Evolutionary conservation across 2,888 invertebrate genomes (phyloP).

Genomic region (Drosophila mayaguana): DNA sequence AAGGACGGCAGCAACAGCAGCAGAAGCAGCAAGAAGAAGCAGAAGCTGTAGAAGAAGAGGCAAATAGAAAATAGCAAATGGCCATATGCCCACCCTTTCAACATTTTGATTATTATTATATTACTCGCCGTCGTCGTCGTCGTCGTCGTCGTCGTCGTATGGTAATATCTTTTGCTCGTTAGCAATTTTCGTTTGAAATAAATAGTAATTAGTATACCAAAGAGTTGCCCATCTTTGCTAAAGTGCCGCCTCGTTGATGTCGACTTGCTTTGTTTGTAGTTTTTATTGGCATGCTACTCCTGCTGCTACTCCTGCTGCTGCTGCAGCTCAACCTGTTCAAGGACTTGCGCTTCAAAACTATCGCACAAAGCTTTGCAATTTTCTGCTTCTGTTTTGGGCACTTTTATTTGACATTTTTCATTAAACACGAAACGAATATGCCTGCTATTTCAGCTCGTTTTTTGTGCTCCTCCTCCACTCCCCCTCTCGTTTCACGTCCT

Average conservation of each 20-base stretch:
- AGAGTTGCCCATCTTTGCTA: conserved; percentile 63
- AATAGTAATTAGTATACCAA: conserved; percentile 78
- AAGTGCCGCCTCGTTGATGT: conserved; percentile 35
- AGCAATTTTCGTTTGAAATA: conserved; percentile 81
- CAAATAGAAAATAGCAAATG: conserved; percentile 2
- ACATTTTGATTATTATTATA: conserved; percentile 59
- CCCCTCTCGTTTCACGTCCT: conserved; percentile 1
- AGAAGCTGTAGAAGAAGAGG: neutral
- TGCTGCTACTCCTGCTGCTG: conserved; percentile 1
- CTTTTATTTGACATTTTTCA: conserved; percentile 81
- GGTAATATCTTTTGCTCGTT: conserved; percentile 79
- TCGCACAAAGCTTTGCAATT: conserved; percentile 77
- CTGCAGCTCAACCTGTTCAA: conserved; percentile 48
- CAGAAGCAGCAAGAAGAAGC: too few relatives aligned
- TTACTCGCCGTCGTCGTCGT: conserved; percentile 7
- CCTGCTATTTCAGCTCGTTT: conserved; percentile 47
- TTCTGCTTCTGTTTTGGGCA: conserved; percentile 73
- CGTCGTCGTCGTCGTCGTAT: conserved; percentile 18
- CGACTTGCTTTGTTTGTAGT: conserved; percentile 54
- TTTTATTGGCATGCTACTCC: conserved; percentile 55
- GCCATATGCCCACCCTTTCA: conserved; percentile 20
- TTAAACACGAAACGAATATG: conserved; percentile 79
- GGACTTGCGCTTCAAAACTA: conserved; percentile 64
- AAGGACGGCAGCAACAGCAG: neutral
- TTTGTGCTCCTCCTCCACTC: neutral